phyloP scores from a whole-genome alignment of 2,113 vertebrate genomes.

The Montifringilla adamsi region DNA sequence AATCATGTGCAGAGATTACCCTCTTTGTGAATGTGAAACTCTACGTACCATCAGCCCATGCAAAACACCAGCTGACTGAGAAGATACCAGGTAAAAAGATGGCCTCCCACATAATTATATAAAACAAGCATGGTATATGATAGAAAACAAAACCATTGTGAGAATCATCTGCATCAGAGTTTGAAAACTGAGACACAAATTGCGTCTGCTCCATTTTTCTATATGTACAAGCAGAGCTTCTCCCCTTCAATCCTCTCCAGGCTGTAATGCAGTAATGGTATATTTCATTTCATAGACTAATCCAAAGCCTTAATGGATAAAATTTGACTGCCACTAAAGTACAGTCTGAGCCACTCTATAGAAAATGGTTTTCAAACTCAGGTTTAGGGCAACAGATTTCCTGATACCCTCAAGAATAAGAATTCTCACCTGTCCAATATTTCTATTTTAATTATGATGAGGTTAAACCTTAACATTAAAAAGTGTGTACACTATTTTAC shows the following conservation, averaged over 20 bases:
- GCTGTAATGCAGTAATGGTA: background rate
- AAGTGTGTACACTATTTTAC: accelerated
- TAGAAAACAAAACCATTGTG: background rate
- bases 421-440: background rate
- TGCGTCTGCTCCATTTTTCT: background rate
- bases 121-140: accelerated
- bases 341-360: background rate
- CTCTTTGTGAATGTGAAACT: background rate
- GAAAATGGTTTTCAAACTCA: background rate
- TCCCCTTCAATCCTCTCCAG: background rate
- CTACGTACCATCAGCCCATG: background rate
- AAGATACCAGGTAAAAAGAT: background rate
- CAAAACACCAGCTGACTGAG: background rate
- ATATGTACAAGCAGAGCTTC: background rate
- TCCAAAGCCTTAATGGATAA: background rate
- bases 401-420: background rate
- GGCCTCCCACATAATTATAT: background rate
- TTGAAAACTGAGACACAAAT: background rate
- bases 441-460: background rate
- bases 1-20: background rate
- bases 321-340: background rate
- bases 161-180: background rate
- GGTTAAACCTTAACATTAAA: background rate
- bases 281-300: background rate
- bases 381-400: background rate